These are phyloP conservation scores for Pachyseris speciosa DNA, from an alignment of 64 coral and sea anemone species.

Conservation along the genomic window DNA sequence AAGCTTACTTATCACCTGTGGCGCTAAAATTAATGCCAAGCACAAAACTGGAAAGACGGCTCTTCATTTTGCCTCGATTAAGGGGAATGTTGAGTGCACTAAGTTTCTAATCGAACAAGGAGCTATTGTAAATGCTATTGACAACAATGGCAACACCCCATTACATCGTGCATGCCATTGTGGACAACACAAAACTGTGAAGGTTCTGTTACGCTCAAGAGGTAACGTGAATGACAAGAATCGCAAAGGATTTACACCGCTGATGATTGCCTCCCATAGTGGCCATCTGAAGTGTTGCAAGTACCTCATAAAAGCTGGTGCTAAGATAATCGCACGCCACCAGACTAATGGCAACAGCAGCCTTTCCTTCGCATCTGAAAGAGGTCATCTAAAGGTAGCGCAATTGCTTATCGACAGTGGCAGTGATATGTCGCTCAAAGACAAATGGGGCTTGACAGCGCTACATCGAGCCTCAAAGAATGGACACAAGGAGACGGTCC, in stretches of 20 bases:
- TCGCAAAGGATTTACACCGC: constrained; percentile 50
- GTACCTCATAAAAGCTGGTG: constrained; percentile 42
- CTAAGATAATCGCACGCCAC: constrained; percentile 31
- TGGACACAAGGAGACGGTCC: constrained; percentile 54
- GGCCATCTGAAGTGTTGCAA: constrained; percentile 52
- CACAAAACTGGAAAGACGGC: constrained; percentile 74
- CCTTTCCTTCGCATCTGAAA: constrained; percentile 84
- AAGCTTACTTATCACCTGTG: constrained; percentile 40
- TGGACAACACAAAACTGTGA: constrained; percentile 38
- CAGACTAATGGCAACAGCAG: constrained; percentile 43
- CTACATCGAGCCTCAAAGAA: constrained; percentile 87
- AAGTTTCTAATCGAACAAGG: constrained; percentile 63
- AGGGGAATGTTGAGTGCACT: constrained; percentile 31
- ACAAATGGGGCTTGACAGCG: constrained; percentile 75
- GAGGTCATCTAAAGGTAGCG: constrained; percentile 46
- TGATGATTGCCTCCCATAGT: constrained; percentile 71
- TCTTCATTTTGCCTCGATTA: constrained; percentile 78
- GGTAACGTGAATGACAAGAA: constrained; percentile 56
- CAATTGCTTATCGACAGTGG: constrained; percentile 62
- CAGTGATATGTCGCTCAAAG: constrained; percentile 27
- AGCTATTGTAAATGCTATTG: constrained; percentile 50
- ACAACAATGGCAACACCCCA: constrained; percentile 69
- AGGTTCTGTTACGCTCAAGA: constrained; percentile 34
- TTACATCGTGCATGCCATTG: constrained; percentile 68
- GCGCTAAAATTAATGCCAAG: constrained; percentile 59